phyloP scores from a whole-genome alignment of 2,113 vertebrate species.

The Poecilia latipinna region DNA sequence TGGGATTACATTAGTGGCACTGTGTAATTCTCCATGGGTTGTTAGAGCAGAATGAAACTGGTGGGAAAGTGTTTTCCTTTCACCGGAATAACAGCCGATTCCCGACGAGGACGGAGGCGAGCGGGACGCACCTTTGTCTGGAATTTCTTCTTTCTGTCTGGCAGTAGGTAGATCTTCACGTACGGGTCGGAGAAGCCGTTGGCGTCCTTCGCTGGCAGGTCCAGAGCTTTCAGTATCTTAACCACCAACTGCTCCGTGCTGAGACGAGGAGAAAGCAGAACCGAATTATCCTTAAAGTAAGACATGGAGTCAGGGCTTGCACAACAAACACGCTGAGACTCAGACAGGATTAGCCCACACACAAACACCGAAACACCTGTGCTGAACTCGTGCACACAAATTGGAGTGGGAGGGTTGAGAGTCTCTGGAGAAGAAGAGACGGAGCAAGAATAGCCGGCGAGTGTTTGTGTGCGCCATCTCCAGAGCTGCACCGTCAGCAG shows the following conservation, averaged over 20 bases:
- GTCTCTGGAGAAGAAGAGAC: conserved; percentile 34
- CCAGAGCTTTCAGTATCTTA: conserved; percentile 90
- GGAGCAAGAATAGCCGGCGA: conserved; percentile 28
- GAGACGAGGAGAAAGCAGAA: conserved; percentile 6
- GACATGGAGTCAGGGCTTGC: background rate
- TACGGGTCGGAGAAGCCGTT: conserved; percentile 94
- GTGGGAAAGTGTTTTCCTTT: too few relatives aligned
- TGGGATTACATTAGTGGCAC: conserved; percentile 41
- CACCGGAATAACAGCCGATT: background rate
- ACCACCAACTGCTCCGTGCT: conserved; percentile 93
- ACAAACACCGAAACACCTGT: conserved; percentile 38
- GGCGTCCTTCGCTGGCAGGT: conserved; percentile 92
- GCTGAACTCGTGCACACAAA: conserved; percentile 30
- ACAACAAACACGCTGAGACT: conserved; percentile 11
- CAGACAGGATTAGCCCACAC: conserved; percentile 52
- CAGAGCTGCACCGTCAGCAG: conserved; percentile 56
- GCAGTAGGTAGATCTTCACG: conserved; percentile 95
- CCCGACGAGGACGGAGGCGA: background rate
- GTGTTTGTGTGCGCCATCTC: conserved; percentile 26
- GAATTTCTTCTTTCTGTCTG: conserved; percentile 95
- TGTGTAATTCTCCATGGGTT: conserved; percentile 23
- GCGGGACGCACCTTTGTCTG: conserved; percentile 84
- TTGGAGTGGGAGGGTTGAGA: conserved; percentile 37
- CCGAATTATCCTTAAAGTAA: background rate
- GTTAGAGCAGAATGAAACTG: background rate